Base-by-base conservation (phyloP, 2,113 vertebrate species). In the Marmota flaviventris region DNA sequence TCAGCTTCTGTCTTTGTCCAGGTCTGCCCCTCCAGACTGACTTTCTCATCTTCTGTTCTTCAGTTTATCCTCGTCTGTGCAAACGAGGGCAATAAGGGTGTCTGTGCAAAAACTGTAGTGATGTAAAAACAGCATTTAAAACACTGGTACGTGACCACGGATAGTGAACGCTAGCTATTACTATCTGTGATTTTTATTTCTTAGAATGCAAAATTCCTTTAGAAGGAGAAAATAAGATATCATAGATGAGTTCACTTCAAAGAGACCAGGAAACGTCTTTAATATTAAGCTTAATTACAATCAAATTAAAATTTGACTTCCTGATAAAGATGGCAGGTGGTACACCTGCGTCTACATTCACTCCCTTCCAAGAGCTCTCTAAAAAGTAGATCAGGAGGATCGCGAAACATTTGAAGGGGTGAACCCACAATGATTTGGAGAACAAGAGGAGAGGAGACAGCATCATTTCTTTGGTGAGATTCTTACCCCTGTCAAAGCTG, bases 241-340 rank as follows among this genome's bases (percentile, higher is more conserved):
- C 86, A 53, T 6, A 53, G 18, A 72, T 39, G 76, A 48, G 48
- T 61, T 90, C 27, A 72, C 56, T 89, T 70, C 32, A 70, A 76
- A 90, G 76, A 91, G 37, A 75, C 73, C 39, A 65, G 70, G 8
- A 92, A 78, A 56, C 92, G 29, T 79, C 77, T 13, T 94, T 93
- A 45, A 32, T 22, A 70, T 11, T 81, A 81, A 94, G 72, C 13
- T 85, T 58, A n/a, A 56, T 91, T 37, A 63, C 48, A 81, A 48
- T n/a, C 16, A 94, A 89, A 90, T 67, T 94, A 37, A 76, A 56
- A 65, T 14, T 37, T 37, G 22, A 77, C 75, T 65, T 92, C 17
- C 69, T 81, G 73, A 27, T 85, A 86, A 89, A 86, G 45, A 83
- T 2, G 45, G 14, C 6, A 85, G 58, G 45, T 27, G n/a, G 2